These are phyloP conservation scores for Acanthopleura granulata DNA, from an alignment of 2,888 invertebrate genomes.

Conservation along the genomic window DNA sequence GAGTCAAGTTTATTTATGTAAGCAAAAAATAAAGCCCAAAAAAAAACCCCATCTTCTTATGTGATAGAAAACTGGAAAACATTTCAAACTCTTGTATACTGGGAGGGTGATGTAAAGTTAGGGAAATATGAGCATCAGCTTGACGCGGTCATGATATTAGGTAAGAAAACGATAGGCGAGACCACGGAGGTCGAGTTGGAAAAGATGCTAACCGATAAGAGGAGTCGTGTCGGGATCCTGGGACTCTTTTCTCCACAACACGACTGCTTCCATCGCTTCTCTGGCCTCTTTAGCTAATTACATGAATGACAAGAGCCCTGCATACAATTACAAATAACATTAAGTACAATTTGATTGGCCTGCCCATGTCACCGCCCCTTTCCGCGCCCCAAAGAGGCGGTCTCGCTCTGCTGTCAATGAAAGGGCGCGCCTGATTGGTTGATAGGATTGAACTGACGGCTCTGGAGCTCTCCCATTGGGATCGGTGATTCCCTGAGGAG, in stretches of 20 bases:
- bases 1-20: too few species aligned
- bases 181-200: not conserved
- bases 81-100: too few species aligned
- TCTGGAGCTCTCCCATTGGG: not conserved
- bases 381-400: not conserved
- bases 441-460: constrained; percentile 4
- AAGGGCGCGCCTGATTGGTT: not conserved
- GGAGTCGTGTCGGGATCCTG: not conserved
- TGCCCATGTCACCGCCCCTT: not conserved
- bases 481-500: not conserved
- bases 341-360: not conserved
- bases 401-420: not conserved
- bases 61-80: too few species aligned
- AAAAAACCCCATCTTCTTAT: too few species aligned
- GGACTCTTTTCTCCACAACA: not conserved
- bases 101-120: too few species aligned
- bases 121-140: too few species aligned
- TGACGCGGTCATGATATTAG: too few species aligned
- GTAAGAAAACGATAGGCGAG: too few species aligned
- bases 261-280: too few species aligned
- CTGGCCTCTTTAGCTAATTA: constrained; percentile 5
- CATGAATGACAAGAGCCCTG: constrained; percentile 8
- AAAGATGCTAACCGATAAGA: not conserved
- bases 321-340: constrained; percentile 8
- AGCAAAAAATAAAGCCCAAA: too few species aligned